Evolutionary conservation across 92 coral and sea anemone genomes (phyloP), one percentile per base, ranked within the genome.

Genomic region (Epizoanthus rinbou): DNA sequence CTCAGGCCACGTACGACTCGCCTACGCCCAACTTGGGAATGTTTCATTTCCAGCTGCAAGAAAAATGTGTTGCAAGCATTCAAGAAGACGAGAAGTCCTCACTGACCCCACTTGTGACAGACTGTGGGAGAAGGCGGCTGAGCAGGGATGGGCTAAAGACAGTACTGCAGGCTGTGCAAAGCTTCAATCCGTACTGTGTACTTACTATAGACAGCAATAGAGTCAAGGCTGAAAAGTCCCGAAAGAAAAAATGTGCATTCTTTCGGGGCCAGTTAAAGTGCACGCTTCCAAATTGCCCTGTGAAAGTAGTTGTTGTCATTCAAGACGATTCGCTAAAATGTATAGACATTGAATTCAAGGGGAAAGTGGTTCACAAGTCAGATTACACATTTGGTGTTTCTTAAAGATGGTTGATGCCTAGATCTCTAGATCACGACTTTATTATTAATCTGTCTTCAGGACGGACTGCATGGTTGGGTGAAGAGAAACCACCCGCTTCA

Each of bases 291-390:
- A 62, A 75, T 25, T 75, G 81, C 9, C 81, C 64, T 2, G 81
- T 75, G 54, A 37, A 28, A 33, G 81, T 66, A 4, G n/a, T 8
- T 23, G 68, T 75, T 58, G 31, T 28, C 14, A 57, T 75, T 31
- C 68, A 22, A 75, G 21, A 57, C 2, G 69, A 57, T 11, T 7
- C 28, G 8, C 39, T 50, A 5, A 4, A 75, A 22, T 41, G 9
- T 18, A 35, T 75, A 66, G 65, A 57, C 47, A 75, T 75, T 58
- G 33, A n/a, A 15, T 75, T 75, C 54, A 57, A 75, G 8, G 81
- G 81, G 22, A 66, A 75, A 75, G 24, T 75, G 54, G 39, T 33
- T 35, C 81, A 75, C 18, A 75, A 58, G 68, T 75, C 81, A 33
- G 60, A 75, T 35, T 17, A 31, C 4, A 65, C 67, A 16, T 75